phyloP scores from a whole-genome alignment of 2,113 vertebrate genomes.

The Emydocephalus ijimae region DNA sequence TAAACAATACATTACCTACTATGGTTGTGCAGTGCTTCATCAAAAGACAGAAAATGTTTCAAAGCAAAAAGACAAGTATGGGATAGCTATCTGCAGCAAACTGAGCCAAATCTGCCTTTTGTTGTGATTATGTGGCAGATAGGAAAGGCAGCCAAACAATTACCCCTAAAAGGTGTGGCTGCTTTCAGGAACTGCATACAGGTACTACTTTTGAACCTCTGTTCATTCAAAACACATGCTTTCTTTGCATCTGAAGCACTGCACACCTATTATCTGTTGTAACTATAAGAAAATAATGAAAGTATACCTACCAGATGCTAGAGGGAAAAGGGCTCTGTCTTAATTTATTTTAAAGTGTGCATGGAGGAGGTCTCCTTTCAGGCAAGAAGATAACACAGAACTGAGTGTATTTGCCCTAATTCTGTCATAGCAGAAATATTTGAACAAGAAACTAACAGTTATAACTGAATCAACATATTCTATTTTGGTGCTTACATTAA shows the following conservation, averaged over 20 bases:
- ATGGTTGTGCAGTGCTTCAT: neutral
- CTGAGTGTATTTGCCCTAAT: neutral
- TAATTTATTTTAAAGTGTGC: neutral
- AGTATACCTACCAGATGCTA: neutral
- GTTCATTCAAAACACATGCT: neutral
- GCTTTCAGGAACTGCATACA: neutral
- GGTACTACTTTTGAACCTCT: neutral
- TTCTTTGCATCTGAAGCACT: neutral
- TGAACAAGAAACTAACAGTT: neutral
- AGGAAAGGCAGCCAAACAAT: neutral
- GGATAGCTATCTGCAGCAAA: neutral
- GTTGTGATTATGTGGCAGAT: neutral
- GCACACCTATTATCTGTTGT: neutral
- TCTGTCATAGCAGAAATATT: neutral
- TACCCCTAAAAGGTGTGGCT: neutral
- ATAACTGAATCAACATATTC: neutral
- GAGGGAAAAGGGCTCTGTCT: neutral
- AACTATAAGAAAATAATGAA: neutral
- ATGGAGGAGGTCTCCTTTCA: neutral
- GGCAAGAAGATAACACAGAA: neutral
- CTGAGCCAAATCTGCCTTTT: neutral
- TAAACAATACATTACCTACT: neutral
- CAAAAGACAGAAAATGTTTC: neutral
- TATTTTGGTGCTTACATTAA: neutral
- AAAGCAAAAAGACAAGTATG: neutral